Conservation (phyloP, 2,113 vertebrate species). For the Saimiri boliviensis region DNA sequence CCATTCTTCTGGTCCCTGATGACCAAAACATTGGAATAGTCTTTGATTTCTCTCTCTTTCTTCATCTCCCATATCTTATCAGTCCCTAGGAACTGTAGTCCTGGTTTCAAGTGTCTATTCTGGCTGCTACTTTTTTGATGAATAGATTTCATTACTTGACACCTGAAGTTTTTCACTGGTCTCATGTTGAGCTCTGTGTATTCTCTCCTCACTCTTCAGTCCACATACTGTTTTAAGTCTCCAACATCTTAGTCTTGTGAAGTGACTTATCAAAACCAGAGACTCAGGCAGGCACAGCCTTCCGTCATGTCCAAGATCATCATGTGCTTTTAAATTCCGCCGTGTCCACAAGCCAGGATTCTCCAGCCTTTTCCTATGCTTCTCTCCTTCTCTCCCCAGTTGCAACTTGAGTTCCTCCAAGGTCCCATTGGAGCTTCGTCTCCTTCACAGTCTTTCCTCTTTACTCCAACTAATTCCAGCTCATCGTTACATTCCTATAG, state of each 20-base stretch:
- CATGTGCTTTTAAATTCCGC: neutral
- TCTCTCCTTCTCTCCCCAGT: neutral
- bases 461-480: neutral
- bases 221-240: neutral
- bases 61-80: neutral
- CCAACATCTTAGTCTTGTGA: neutral
- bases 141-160: conserved; percentile 3
- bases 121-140: neutral
- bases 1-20: neutral
- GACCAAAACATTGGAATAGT: neutral
- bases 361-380: neutral
- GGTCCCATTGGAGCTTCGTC: neutral
- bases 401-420: neutral
- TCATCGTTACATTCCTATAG: neutral
- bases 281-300: neutral
- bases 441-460: neutral
- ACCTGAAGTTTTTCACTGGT: neutral
- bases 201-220: neutral
- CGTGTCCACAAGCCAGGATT: neutral
- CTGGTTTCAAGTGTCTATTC: neutral
- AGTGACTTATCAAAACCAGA: neutral
- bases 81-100: neutral
- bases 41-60: neutral
- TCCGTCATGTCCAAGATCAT: neutral
- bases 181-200: neutral